Percentiles rank a stretch among this genome's conserved stretches.
These are phyloP conservation scores for Monopterus albus DNA, from an alignment of 2,113 vertebrate species.

Conservation along the genomic window DNA sequence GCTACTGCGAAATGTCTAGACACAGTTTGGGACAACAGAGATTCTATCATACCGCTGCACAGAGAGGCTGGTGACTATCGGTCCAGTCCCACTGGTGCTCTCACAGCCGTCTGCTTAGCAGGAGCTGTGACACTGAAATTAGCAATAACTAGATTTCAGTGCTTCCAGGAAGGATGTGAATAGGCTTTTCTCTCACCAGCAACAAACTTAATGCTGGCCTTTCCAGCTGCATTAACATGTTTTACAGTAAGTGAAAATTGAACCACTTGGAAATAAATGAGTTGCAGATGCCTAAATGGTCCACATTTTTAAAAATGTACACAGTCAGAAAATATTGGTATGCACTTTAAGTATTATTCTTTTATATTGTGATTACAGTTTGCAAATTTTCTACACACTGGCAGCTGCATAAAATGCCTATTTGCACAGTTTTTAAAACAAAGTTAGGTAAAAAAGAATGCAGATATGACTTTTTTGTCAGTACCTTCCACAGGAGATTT, in stretches of 20 bases:
- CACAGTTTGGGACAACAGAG: not conserved
- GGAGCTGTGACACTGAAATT: slow-evolving; percentile 26
- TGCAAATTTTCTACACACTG: slow-evolving; percentile 1
- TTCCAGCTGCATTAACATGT: slow-evolving; percentile 22
- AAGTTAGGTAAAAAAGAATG: not conserved
- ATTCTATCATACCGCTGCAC: not conserved
- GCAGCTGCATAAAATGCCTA: slow-evolving; percentile 18
- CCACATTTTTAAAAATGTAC: not conserved
- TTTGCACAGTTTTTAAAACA: not conserved
- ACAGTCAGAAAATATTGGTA: not conserved
- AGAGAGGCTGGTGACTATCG: slow-evolving; percentile 29
- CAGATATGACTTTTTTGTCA: not conserved
- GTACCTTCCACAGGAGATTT: not conserved
- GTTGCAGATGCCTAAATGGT: not conserved
- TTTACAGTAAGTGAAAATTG: not conserved
- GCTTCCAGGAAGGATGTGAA: slow-evolving; percentile 35
- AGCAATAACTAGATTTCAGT: slow-evolving; percentile 16
- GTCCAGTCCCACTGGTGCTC: slow-evolving; percentile 7
- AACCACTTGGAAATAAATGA: slow-evolving; percentile 6
- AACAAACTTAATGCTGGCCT: slow-evolving; percentile 15
- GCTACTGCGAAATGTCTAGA: slow-evolving; percentile 88
- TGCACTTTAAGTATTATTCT: slow-evolving; percentile 21
- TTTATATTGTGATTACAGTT: slow-evolving; percentile 6
- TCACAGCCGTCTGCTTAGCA: slow-evolving; percentile 1
- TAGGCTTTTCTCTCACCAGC: not conserved